Conservation (phyloP, 2,888 invertebrate genomes). For the Theodoxus fluviatilis region DNA sequence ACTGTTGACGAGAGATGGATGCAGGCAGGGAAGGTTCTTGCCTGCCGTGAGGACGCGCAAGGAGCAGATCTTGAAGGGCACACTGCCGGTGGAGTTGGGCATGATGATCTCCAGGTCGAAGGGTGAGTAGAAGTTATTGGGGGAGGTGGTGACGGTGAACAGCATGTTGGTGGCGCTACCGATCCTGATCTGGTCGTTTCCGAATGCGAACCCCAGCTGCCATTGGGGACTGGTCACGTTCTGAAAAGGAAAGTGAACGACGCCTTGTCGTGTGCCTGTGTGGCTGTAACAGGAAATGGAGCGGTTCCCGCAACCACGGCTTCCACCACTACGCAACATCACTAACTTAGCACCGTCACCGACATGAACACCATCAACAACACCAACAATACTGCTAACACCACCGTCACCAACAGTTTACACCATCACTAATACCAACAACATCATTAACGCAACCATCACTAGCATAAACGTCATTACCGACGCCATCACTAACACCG, state of each 20-base stretch:
- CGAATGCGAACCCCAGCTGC: slow-evolving; percentile 34
- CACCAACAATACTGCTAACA: no score
- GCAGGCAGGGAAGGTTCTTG: slow-evolving; percentile 54
- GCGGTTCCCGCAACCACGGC: no score
- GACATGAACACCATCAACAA: no score
- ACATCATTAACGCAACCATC: no score
- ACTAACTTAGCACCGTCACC: no score
- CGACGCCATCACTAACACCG: no score
- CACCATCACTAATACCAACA: no score
- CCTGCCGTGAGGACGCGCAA: slow-evolving; percentile 46
- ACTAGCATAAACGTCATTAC: no score
- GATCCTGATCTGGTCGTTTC: slow-evolving; percentile 34
- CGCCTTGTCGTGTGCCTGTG: slow-evolving; percentile 19
- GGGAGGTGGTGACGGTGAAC: slow-evolving; percentile 42
- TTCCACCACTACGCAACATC: no score
- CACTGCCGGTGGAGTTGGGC: slow-evolving; percentile 40
- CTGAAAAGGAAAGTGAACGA: slow-evolving; percentile 32
- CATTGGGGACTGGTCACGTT: slow-evolving; percentile 39
- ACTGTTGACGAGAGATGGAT: slow-evolving; percentile 40
- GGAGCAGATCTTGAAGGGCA: no score
- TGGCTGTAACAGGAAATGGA: background rate
- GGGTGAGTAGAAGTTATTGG: slow-evolving; percentile 41
- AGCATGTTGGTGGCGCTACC: slow-evolving; percentile 39
- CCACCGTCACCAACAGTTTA: no score
- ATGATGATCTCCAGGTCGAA: slow-evolving; percentile 56